Evolutionary conservation across 2,113 vertebrate genomes (phyloP).

Genomic region (Elachura formosa): DNA sequence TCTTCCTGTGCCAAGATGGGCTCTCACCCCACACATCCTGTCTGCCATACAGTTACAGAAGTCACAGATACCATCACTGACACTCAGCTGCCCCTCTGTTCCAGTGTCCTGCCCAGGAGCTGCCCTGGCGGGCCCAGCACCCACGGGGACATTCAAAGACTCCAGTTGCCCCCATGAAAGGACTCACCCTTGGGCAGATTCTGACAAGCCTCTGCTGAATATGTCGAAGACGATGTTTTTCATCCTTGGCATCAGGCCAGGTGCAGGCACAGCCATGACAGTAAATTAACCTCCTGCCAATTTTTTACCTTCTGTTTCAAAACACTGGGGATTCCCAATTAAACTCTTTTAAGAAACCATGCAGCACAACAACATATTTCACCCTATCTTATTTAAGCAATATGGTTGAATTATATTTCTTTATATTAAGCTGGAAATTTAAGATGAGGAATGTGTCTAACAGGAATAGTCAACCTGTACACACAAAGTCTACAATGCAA

Average conservation of each 20-base stretch:
- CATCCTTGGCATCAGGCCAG: neutral
- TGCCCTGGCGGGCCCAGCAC: neutral
- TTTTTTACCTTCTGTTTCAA: neutral
- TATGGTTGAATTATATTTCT: neutral
- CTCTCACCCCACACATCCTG: neutral
- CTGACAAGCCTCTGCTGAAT: neutral
- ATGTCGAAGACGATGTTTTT: neutral
- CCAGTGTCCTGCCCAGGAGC: too few species aligned
- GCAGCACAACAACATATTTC: neutral
- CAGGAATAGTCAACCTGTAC: neutral
- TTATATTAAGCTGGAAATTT: neutral
- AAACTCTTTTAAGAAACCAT: neutral
- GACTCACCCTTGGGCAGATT: neutral
- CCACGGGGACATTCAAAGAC: neutral
- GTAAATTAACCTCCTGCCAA: neutral
- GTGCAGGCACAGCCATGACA: neutral
- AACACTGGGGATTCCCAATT: neutral
- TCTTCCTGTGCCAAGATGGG: neutral
- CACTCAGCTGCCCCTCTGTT: neutral
- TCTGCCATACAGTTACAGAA: accelerated
- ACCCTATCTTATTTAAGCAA: neutral
- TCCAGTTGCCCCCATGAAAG: neutral
- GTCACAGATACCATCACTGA: neutral
- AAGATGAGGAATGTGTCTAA: neutral
- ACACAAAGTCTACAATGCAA: neutral